These are phyloP conservation scores for Ormyrus nitidulus DNA, from an alignment of 2,888 invertebrate genomes.

Conservation along the genomic window DNA sequence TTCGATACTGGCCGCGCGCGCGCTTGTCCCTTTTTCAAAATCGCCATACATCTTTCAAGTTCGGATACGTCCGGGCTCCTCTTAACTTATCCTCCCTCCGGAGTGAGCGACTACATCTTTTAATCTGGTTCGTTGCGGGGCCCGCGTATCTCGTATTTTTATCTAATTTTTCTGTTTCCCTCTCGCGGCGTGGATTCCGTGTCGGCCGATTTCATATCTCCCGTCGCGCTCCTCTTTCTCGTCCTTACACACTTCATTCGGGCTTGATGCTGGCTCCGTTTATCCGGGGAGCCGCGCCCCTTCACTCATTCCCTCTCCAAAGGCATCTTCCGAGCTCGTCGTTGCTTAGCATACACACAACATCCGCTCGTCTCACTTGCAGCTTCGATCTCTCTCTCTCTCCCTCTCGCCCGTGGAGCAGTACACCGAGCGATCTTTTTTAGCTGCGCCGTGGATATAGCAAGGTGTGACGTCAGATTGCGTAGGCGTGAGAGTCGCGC, in stretches of 20 bases:
- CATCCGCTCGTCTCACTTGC: slow-evolving; percentile 6
- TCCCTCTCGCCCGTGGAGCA: slow-evolving; percentile 4
- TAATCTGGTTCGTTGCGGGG: slow-evolving; percentile 27
- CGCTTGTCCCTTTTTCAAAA: slow-evolving; percentile 14
- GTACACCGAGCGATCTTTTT: slow-evolving; percentile 31
- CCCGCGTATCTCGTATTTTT: slow-evolving; percentile 48
- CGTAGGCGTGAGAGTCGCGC: slow-evolving; percentile 63
- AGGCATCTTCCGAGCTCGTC: background rate
- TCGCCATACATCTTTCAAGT: slow-evolving; percentile 26
- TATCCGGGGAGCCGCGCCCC: slow-evolving; percentile 39
- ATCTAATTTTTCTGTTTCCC: slow-evolving; percentile 43
- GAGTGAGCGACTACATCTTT: background rate
- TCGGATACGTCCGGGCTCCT: slow-evolving; percentile 11
- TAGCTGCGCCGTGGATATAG: slow-evolving; percentile 58
- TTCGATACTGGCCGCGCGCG: slow-evolving; percentile 8
- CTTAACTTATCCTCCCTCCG: slow-evolving; percentile 16
- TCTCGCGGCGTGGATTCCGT: slow-evolving; percentile 7
- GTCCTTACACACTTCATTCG: slow-evolving; percentile 30
- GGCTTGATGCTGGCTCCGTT: slow-evolving; percentile 27
- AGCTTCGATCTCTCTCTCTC: background rate
- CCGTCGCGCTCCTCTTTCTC: background rate
- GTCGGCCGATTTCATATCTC: slow-evolving; percentile 40
- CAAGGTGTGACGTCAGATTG: slow-evolving; percentile 65
- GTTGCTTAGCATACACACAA: slow-evolving; percentile 27
- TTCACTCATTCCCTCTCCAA: slow-evolving; percentile 16